Evolutionary conservation across 2,797 vertebrate species (phyloP).

Genomic region (Acanthis flammea): DNA sequence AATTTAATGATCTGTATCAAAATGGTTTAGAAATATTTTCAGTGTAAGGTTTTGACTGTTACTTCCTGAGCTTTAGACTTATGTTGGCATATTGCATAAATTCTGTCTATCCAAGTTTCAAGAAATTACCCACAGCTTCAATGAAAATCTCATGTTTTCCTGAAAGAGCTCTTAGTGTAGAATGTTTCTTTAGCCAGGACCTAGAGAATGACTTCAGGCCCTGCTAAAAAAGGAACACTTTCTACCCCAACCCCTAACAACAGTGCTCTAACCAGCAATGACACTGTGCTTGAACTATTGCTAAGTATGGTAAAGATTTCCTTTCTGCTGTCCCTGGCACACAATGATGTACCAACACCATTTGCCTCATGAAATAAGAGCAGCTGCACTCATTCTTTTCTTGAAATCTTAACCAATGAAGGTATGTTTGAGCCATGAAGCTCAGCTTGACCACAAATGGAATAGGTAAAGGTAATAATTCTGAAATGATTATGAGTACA

Average conservation of each 20-base stretch:
- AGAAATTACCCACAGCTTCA: background rate
- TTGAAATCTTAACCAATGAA: background rate
- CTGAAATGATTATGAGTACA: background rate
- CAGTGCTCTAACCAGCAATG: background rate
- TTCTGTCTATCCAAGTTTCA: background rate
- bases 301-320: background rate
- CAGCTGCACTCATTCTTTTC: background rate
- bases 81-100: background rate
- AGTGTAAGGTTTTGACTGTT: accelerated
- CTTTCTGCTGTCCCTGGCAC: background rate
- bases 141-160: background rate
- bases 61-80: background rate
- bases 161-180: background rate
- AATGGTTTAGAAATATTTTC: background rate
- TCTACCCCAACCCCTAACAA: background rate
- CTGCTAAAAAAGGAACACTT: background rate
- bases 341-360: accelerated
- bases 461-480: background rate
- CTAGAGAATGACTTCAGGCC: background rate
- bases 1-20: background rate
- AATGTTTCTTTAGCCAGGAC: background rate
- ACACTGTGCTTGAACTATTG: background rate
- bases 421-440: background rate
- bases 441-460: background rate
- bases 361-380: background rate